Percentiles rank a stretch among this genome's conserved stretches.
Conservation (phyloP, 2,797 vertebrate genomes). For the Microctenopoma stevenorrisi region DNA sequence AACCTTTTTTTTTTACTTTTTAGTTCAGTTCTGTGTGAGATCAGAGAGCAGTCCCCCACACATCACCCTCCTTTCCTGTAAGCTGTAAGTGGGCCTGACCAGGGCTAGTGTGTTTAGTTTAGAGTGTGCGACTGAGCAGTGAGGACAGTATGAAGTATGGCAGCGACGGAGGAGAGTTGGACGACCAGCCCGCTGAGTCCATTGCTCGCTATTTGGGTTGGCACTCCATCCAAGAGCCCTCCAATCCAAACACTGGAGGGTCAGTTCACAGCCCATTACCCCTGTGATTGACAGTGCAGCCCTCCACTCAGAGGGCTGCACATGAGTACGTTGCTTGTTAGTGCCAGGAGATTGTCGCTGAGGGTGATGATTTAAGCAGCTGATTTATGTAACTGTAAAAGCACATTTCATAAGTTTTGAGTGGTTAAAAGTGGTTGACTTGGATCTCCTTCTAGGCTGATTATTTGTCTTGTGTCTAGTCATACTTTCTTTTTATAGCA, state of each 20-base stretch:
- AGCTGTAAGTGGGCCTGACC: slow-evolving; percentile 76
- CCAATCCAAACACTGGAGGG: slow-evolving; percentile 80
- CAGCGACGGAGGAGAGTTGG: slow-evolving; percentile 80
- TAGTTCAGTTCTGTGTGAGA: no score
- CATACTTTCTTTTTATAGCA: slow-evolving; percentile 42
- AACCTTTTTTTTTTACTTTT: no score
- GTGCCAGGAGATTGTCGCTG: slow-evolving; percentile 62
- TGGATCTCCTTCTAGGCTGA: slow-evolving; percentile 17
- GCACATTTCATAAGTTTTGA: slow-evolving; percentile 40
- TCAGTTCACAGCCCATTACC: slow-evolving; percentile 86
- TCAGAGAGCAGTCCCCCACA: no score
- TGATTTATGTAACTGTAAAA: slow-evolving; percentile 66
- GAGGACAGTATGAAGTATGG: slow-evolving; percentile 84
- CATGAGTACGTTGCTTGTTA: slow-evolving; percentile 36
- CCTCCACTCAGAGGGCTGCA: slow-evolving; percentile 83
- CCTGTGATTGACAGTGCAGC: slow-evolving; percentile 85
- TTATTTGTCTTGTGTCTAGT: slow-evolving; percentile 53
- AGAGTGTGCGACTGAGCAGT: slow-evolving; percentile 79
- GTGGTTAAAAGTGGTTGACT: slow-evolving; percentile 29
- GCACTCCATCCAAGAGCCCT: slow-evolving; percentile 74
- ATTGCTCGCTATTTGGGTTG: slow-evolving; percentile 84
- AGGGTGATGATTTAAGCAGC: slow-evolving; percentile 62
- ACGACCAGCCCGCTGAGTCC: slow-evolving; percentile 75
- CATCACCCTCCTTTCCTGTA: slow-evolving; percentile 32
- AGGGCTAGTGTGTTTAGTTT: slow-evolving; percentile 63